Conservation (phyloP, 30 jellyfish, hydroid and myxozoan genomes). For the Rhopilema esculentum region DNA sequence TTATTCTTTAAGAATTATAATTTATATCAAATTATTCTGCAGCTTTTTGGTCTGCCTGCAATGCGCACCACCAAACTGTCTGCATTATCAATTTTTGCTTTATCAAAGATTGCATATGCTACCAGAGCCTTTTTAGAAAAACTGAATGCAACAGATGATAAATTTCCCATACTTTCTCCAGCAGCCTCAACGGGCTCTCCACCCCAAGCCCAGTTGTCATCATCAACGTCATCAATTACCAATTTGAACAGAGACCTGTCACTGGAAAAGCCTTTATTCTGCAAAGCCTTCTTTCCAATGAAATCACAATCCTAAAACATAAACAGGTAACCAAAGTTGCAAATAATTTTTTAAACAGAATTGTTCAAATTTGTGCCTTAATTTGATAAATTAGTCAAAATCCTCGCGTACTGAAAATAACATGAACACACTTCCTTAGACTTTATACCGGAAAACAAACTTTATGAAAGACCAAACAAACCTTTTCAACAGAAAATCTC, state of each 20-base stretch:
- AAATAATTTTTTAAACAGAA: not conserved
- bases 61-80: conserved; percentile 9
- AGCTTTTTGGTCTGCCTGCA: conserved; percentile 25
- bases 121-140: conserved; percentile 19
- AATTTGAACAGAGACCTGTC: not conserved
- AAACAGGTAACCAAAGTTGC: not conserved
- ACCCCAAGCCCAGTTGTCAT: conserved; percentile 86
- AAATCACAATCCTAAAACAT: conserved; percentile 15
- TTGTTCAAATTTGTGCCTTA: too few relatives aligned
- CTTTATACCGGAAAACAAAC: too few relatives aligned
- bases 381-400: too few relatives aligned
- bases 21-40: not conserved
- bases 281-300: conserved; percentile 57
- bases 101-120: conserved; percentile 31
- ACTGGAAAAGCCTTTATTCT: not conserved
- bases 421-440: too few relatives aligned
- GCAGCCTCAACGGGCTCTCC: conserved; percentile 79
- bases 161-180: conserved; percentile 45
- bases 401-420: too few relatives aligned
- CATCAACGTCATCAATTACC: conserved; percentile 6
- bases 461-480: not conserved
- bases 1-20: too few relatives aligned
- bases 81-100: not conserved
- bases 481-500: conserved; percentile 42
- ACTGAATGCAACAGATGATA: conserved; percentile 55